phyloP scores from a whole-genome alignment of 2,113 vertebrate genomes.

The Sturnira hondurensis region DNA sequence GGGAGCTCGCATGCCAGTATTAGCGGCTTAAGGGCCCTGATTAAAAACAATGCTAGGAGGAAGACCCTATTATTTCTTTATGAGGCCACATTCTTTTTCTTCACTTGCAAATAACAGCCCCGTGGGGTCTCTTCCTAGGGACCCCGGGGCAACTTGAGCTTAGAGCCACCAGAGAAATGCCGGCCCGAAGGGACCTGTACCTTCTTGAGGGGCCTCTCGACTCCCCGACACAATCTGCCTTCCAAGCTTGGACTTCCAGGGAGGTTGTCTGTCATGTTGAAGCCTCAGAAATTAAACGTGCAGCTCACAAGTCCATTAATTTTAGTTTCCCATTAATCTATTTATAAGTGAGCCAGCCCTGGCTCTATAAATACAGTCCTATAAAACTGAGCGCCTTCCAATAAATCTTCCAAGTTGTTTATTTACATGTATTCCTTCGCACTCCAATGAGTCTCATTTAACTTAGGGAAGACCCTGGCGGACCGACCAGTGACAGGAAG shows the following conservation, averaged over 20 bases:
- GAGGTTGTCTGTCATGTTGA: slow-evolving; percentile 11
- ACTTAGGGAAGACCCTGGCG: neutral
- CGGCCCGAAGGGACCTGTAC: neutral
- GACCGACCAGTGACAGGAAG: neutral
- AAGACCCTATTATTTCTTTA: neutral
- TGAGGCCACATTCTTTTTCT: neutral
- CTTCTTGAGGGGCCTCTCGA: neutral
- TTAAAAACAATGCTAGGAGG: neutral
- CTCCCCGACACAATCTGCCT: neutral
- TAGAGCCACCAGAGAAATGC: neutral
- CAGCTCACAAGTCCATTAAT: slow-evolving; percentile 63
- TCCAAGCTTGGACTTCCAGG: neutral
- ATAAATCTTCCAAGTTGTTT: slow-evolving; percentile 71
- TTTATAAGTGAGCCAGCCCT: slow-evolving; percentile 52
- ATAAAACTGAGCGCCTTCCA: slow-evolving; percentile 63
- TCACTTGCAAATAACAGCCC: slow-evolving; percentile 28
- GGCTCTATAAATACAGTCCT: slow-evolving; percentile 70
- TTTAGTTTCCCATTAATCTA: slow-evolving; percentile 69
- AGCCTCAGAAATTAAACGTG: slow-evolving; percentile 61
- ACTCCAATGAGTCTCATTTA: neutral
- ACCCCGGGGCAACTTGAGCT: rapidly evolving
- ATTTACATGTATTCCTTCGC: slow-evolving; percentile 54
- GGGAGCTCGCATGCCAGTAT: neutral
- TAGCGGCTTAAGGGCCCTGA: neutral
- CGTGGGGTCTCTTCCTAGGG: neutral